Percentiles rank a stretch among this genome's conserved stretches.
Evolutionary conservation across 1,140 invertebrate species (phyloP).

Genomic region (Aradophagus sp.): DNA sequence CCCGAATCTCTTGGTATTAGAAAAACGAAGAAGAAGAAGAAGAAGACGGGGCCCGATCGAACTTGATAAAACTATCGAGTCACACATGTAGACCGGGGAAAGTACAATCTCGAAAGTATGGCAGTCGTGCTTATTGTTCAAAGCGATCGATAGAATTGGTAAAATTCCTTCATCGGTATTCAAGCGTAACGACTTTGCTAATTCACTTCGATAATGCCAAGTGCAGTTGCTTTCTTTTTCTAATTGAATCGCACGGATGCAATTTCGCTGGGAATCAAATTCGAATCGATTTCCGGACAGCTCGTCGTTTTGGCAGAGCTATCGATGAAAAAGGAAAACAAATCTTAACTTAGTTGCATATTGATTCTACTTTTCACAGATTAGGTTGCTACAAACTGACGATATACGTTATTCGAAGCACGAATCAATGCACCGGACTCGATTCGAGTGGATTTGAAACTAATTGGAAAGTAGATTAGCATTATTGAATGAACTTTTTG

Average conservation of each 20-base stretch:
- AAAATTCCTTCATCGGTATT: conserved; percentile 38
- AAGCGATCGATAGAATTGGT: conserved; percentile 34
- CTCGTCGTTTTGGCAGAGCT: too few species aligned
- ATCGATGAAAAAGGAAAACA: too few species aligned
- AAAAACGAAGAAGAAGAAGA: conserved; percentile 13
- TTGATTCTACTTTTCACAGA: too few species aligned
- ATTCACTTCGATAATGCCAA: conserved; percentile 29
- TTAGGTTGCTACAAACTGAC: too few species aligned
- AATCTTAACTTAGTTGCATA: too few species aligned
- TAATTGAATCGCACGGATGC: conserved; percentile 31
- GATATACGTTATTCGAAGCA: too few species aligned
- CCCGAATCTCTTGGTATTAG: conserved; percentile 34
- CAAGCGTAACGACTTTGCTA: conserved; percentile 30
- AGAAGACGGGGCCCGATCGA: conserved; percentile 9
- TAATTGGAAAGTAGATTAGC: too few species aligned
- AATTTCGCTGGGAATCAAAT: conserved; percentile 22
- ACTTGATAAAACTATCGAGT: conserved; percentile 39
- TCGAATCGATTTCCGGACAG: conserved; percentile 7
- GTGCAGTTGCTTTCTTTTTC: conserved; percentile 33
- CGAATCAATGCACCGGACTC: too few species aligned
- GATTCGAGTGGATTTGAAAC: too few species aligned
- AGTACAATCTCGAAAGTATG: conserved; percentile 48
- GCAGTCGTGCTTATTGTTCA: conserved; percentile 28
- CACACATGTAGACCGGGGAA: conserved; percentile 44
- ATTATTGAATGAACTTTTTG: too few species aligned